These are phyloP conservation scores for Cephus spinipes DNA, from an alignment of 2,888 invertebrate genomes.

Conservation along the genomic window DNA sequence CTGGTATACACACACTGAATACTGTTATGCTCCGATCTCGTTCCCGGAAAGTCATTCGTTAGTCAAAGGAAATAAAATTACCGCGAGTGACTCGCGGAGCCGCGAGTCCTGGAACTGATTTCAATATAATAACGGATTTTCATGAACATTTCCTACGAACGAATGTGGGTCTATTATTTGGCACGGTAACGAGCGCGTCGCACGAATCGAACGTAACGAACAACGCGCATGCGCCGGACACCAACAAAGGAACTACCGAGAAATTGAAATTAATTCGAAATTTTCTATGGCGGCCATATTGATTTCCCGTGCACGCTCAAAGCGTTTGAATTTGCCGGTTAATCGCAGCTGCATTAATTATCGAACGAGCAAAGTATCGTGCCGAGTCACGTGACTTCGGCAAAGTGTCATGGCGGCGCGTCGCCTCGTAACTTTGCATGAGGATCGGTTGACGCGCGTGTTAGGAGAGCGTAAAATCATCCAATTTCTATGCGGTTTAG, in stretches of 20 bases:
- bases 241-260: neutral
- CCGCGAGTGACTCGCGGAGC: slow-evolving; percentile 21
- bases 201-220: neutral
- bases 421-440: neutral
- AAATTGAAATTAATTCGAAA: neutral
- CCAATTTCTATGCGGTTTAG: slow-evolving; percentile 21
- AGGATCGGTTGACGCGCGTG: slow-evolving; percentile 8
- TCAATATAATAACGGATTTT: slow-evolving; percentile 20
- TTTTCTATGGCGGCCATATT: neutral
- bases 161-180: neutral
- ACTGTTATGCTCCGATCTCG: slow-evolving; percentile 8
- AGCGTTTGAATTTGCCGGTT: neutral
- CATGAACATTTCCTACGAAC: neutral
- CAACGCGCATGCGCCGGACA: neutral
- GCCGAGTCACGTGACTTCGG: neutral
- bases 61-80: slow-evolving; percentile 22
- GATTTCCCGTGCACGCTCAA: neutral
- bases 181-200: neutral
- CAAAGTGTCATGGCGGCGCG: neutral
- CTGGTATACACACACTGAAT: neutral
- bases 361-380: neutral
- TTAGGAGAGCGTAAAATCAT: slow-evolving; percentile 21
- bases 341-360: neutral
- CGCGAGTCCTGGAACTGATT: slow-evolving; percentile 21
- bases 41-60: slow-evolving; percentile 23